Conservation (phyloP, 1,140 invertebrate species). For the Papilio polytes region DNA sequence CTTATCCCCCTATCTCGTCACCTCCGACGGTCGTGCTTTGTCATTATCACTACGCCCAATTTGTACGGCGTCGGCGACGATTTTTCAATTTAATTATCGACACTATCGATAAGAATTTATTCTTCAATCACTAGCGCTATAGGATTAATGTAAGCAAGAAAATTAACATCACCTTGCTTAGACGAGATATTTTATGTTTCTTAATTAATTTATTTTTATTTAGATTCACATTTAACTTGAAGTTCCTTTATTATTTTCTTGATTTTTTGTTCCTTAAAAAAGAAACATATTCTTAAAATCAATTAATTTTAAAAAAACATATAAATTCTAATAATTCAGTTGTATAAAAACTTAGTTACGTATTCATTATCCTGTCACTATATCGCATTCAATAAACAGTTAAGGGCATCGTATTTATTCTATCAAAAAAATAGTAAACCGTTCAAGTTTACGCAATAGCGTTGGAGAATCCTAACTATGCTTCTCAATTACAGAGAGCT, state of each 20-base stretch:
- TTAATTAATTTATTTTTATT: neutral
- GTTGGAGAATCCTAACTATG: neutral
- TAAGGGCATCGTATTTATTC: conserved; percentile 23
- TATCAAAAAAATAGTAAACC: neutral
- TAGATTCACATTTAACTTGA: neutral
- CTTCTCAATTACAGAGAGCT: neutral
- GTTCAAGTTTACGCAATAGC: neutral
- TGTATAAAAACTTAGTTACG: neutral
- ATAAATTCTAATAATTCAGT: neutral
- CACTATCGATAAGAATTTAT: conserved; percentile 31
- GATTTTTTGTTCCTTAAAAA: too few relatives aligned
- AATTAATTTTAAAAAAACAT: neutral
- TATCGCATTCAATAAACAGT: neutral
- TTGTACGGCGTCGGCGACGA: conserved; percentile 49
- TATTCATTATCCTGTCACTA: neutral
- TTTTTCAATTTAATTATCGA: conserved; percentile 58
- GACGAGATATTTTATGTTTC: neutral
- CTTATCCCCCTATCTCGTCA: conserved; percentile 42
- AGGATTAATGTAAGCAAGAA: conserved; percentile 39
- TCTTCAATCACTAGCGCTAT: conserved; percentile 40
- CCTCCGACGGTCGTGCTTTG: conserved; percentile 37
- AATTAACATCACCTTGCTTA: conserved; percentile 37
- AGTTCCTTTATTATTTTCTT: neutral
- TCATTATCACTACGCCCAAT: conserved; percentile 45
- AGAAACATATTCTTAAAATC: neutral